phyloP scores from a whole-genome alignment of 2,113 vertebrate genomes.

The Protomyctophum bolini region DNA sequence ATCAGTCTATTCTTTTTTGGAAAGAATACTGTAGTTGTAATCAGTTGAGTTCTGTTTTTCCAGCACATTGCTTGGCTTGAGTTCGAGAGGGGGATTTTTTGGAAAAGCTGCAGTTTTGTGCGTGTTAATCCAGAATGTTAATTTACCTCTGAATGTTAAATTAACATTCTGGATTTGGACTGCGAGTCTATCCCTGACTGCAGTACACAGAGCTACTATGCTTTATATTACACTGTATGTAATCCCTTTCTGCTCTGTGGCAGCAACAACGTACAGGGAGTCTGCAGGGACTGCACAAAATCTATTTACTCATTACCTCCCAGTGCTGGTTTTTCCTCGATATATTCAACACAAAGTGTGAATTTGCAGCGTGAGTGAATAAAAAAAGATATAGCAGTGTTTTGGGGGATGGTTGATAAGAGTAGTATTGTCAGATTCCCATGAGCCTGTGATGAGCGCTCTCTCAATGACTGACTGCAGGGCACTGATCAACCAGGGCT shows the following conservation, averaged over 20 bases:
- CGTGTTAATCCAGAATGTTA: not conserved
- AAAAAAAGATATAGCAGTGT: constrained; percentile 29
- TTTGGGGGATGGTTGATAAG: constrained; percentile 50
- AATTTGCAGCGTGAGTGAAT: constrained; percentile 19
- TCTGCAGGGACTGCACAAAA: no score
- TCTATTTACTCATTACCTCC: no score
- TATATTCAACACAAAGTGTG: not conserved
- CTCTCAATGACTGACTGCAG: constrained; percentile 33
- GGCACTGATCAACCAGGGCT: constrained; percentile 18
- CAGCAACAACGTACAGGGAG: not conserved
- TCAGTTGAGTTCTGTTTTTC: constrained; percentile 45
- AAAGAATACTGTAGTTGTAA: constrained; percentile 42
- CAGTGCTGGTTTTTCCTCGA: not conserved
- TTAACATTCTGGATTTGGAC: no score
- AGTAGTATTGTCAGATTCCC: constrained; percentile 55
- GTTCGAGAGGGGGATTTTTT: constrained; percentile 23
- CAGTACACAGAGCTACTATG: not conserved
- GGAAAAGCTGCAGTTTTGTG: constrained; percentile 1
- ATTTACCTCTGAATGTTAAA: no score
- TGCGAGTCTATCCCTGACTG: not conserved
- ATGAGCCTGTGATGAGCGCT: constrained; percentile 45
- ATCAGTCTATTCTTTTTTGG: constrained; percentile 34
- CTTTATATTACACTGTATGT: not conserved
- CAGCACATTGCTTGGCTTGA: constrained; percentile 7
- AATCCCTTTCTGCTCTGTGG: constrained; percentile 2